Base-by-base conservation (phyloP, 2,113 vertebrate species). In the cat (Felis catus) region DNA sequence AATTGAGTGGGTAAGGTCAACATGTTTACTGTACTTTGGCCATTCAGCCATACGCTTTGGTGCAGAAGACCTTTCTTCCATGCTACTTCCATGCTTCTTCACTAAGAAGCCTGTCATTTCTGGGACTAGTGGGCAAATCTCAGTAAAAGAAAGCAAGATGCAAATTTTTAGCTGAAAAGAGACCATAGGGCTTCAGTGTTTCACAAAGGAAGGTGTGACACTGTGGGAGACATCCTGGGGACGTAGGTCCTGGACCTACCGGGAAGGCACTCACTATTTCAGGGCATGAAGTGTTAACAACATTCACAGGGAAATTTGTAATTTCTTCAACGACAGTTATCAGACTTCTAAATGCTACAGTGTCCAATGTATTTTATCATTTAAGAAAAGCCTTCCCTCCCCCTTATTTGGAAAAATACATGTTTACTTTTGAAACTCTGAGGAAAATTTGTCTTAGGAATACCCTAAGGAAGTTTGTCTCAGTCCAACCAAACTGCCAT, bases 341-440 rank as follows among this genome's bases (percentile, higher is more conserved):
- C 21, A 91, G 31, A 91, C n/a, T 65, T 96, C 33, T 89, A 51
- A 85, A 68, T 81, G 36, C 31, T 96, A 39, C 53, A 58, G 33
- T 29, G 55, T 96, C 39, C 13, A 63, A 25, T 93, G 70, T 89
- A 85, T 66, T 95, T 80, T 76, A 65, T 39, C 15, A 79, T 66
- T 90, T 55, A 93, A 79, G 39, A 71, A 83, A 74, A 41, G 3
- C 51, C 16, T 27, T 33, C 14, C 18, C 45, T 45, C 3, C 21
- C 12, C 11, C 23, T 63, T 58, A 61, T 80, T 79, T 78, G 74
- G 36, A 25, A 78, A 96, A 82, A 48, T 90, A 58, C 31, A 14
- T 65, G 3, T 51, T 95, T 91, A n/a, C 36, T 95, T 95, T 93
- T 70, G 21, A 88, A 86, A 94, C 65, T 71, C 45, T 78, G 78